A percentile compares a stretch with the other conserved stretches of the same genome.
Conservation (phyloP, 2,113 vertebrate species). For the Illadopsis cleaveri region DNA sequence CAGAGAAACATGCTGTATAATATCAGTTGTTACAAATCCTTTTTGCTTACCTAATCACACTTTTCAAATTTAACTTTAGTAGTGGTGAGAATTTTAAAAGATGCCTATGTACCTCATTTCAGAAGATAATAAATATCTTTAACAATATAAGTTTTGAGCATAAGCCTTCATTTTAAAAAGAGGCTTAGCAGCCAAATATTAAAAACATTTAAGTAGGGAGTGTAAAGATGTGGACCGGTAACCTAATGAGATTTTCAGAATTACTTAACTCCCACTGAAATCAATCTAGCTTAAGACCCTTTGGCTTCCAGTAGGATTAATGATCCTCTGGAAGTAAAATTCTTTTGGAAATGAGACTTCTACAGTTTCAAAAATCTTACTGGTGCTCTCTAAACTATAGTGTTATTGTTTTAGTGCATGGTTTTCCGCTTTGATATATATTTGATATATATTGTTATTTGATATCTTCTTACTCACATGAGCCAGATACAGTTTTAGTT, state of each 20-base stretch:
- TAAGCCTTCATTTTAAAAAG: neutral
- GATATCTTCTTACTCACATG: neutral
- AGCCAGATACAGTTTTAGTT: neutral
- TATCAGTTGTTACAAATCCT: neutral
- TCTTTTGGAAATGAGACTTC: neutral
- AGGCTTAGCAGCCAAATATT: neutral
- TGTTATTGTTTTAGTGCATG: neutral
- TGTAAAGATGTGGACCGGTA: constrained; percentile 25
- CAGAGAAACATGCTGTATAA: neutral
- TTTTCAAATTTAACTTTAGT: neutral
- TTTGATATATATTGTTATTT: neutral
- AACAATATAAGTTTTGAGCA: neutral
- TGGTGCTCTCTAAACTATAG: neutral
- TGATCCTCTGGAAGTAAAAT: neutral
- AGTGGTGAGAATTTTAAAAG: neutral
- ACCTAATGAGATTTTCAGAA: constrained; percentile 51
- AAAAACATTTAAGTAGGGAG: neutral
- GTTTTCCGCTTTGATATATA: neutral
- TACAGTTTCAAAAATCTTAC: neutral
- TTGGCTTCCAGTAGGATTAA: constrained; percentile 26
- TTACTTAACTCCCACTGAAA: constrained; percentile 30
- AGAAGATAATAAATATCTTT: constrained; percentile 8
- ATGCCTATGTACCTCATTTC: neutral
- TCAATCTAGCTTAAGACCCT: neutral
- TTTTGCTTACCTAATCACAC: neutral